Conservation (phyloP, 2,888 invertebrate genomes). For the Monoplex corrugatus region DNA sequence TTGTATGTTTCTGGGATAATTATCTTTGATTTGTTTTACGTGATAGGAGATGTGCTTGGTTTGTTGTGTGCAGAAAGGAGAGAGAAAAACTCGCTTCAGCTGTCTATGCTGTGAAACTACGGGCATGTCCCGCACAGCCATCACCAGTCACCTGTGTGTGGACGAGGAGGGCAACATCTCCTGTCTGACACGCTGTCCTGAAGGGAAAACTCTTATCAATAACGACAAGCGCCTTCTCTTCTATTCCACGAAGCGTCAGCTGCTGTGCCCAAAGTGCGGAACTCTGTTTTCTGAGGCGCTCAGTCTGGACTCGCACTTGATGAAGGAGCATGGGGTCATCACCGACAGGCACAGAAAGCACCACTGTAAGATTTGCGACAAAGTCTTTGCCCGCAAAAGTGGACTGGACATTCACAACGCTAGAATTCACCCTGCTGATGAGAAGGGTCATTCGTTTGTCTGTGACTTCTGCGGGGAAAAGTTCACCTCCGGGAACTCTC, state of each 20-base stretch:
- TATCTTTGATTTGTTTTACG: too few relatives aligned
- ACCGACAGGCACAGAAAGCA: background rate
- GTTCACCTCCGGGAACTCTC: background rate
- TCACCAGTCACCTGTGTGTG: background rate
- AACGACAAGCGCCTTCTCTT: background rate
- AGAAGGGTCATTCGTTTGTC: background rate
- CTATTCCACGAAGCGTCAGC: background rate
- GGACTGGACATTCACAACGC: conserved; percentile 30
- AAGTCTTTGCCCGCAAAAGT: conserved; percentile 15
- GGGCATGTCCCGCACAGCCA: conserved; percentile 4
- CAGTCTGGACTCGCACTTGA: conserved; percentile 8
- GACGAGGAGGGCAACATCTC: conserved; percentile 4
- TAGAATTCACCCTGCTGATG: background rate
- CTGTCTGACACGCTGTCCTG: background rate
- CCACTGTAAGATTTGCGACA: background rate
- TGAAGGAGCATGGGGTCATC: conserved; percentile 4
- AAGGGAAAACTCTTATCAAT: background rate
- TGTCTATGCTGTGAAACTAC: background rate
- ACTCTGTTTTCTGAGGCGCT: background rate
- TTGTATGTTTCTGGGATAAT: too few relatives aligned
- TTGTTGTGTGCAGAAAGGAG: background rate
- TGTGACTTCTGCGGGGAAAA: background rate
- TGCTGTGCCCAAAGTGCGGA: background rate
- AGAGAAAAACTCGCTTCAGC: background rate
- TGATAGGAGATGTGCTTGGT: too few relatives aligned